Percentiles rank a stretch among this genome's conserved stretches.
Evolutionary conservation across 2,797 vertebrate genomes (phyloP).

Genomic region (Sebastes steindachneri): DNA sequence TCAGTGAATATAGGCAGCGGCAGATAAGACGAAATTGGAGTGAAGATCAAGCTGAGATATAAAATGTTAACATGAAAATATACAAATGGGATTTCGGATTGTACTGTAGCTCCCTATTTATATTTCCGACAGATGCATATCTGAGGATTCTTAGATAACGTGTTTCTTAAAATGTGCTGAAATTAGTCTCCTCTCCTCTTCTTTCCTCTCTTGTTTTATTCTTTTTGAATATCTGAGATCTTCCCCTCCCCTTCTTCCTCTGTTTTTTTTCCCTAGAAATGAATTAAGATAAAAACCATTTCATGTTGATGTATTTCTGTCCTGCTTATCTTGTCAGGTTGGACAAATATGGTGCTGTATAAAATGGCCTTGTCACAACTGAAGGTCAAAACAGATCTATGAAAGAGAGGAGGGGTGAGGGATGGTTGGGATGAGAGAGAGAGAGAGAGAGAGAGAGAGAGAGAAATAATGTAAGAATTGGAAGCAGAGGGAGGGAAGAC

Average conservation of each 20-base stretch:
- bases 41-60: neutral
- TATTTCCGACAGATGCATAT: conserved; percentile 3
- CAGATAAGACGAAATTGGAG: neutral
- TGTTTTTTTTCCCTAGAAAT: conserved; percentile 29
- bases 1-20: neutral
- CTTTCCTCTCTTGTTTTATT: neutral
- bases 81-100: neutral
- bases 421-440: conserved; percentile 5
- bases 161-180: conserved; percentile 1
- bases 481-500: conserved; percentile 17
- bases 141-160: neutral
- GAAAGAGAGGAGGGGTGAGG: conserved; percentile 2
- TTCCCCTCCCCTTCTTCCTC: neutral
- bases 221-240: neutral
- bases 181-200: neutral
- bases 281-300: conserved; percentile 66
- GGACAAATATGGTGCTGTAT: conserved; percentile 70
- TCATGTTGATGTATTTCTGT: conserved; percentile 63
- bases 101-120: neutral
- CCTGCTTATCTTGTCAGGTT: conserved; percentile 68
- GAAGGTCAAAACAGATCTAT: conserved; percentile 77
- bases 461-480: conserved; percentile 25
- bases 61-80: neutral
- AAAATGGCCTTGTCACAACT: conserved; percentile 64
- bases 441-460: neutral